phyloP scores from a whole-genome alignment of 2,888 invertebrate species.

The Drosophila borborema region DNA sequence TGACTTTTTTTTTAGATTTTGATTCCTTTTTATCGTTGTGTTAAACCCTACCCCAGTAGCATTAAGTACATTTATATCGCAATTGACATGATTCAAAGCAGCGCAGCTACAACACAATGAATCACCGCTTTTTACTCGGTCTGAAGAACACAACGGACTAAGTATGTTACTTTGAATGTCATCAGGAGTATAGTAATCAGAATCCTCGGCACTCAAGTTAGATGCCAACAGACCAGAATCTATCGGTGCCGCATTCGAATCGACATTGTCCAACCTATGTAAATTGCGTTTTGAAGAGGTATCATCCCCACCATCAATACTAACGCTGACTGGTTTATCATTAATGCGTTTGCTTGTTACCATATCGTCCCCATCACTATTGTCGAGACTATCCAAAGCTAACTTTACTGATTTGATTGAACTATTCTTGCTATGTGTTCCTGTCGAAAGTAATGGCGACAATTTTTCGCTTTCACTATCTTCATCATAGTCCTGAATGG shows the following conservation, averaged over 20 bases:
- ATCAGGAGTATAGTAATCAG: conserved; percentile 92
- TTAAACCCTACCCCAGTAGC: conserved; percentile 62
- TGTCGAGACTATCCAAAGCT: conserved; percentile 49
- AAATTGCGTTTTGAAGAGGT: conserved; percentile 42
- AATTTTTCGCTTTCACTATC: conserved; percentile 94
- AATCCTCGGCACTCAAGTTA: conserved; percentile 87
- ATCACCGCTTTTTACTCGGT: conserved; percentile 70
- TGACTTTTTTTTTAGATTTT: conserved; percentile 83
- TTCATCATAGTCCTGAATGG: conserved; percentile 86
- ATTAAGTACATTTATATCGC: conserved; percentile 16
- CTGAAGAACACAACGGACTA: conserved; percentile 87
- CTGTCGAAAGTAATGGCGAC: conserved; percentile 89
- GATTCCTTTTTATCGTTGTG: conserved; percentile 73
- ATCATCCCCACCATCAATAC: conserved; percentile 3
- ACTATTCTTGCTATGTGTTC: conserved; percentile 64
- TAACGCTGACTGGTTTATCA: conserved; percentile 28
- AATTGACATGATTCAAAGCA: conserved; percentile 21
- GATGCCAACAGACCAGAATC: conserved; percentile 38
- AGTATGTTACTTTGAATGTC: conserved; percentile 90
- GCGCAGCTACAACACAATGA: conserved; percentile 50
- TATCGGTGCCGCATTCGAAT: conserved; percentile 27
- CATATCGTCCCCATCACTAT: conserved; percentile 34
- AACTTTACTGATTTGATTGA: conserved; percentile 66
- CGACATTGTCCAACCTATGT: conserved; percentile 41
- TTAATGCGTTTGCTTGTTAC: conserved; percentile 28